These are phyloP conservation scores for Amphimallon solstitiale DNA, from an alignment of 2,888 invertebrate species.

Conservation along the genomic window DNA sequence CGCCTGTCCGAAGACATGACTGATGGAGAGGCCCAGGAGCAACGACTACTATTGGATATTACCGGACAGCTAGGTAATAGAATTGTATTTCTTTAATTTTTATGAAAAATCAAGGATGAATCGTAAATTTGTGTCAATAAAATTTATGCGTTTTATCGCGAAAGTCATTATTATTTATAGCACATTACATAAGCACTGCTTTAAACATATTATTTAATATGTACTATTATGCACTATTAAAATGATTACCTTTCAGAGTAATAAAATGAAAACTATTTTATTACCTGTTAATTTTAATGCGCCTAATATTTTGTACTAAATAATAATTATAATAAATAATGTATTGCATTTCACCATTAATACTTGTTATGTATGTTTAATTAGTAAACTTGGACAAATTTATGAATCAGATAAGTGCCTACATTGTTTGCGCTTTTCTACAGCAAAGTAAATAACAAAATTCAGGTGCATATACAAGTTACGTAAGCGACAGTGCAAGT, in stretches of 20 bases:
- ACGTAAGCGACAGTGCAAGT: not conserved
- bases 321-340: no score
- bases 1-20: conserved; percentile 85
- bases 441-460: not conserved
- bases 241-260: no score
- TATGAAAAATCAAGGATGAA: not conserved
- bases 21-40: conserved; percentile 89
- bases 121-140: not conserved
- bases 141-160: not conserved
- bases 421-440: conserved; percentile 1
- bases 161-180: not conserved
- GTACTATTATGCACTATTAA: no score
- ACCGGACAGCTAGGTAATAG: conserved; percentile 81
- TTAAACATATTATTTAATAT: no score
- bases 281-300: no score
- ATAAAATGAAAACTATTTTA: no score
- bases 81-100: not conserved
- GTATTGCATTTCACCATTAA: not conserved
- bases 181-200: not conserved
- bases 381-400: not conserved
- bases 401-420: not conserved
- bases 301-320: no score
- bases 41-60: conserved; percentile 86
- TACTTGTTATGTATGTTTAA: not conserved
- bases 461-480: not conserved